Evolutionary conservation across 1,140 invertebrate genomes (phyloP), one percentile per base, ranked within the genome.

Genomic region (Drosophila funebris): DNA sequence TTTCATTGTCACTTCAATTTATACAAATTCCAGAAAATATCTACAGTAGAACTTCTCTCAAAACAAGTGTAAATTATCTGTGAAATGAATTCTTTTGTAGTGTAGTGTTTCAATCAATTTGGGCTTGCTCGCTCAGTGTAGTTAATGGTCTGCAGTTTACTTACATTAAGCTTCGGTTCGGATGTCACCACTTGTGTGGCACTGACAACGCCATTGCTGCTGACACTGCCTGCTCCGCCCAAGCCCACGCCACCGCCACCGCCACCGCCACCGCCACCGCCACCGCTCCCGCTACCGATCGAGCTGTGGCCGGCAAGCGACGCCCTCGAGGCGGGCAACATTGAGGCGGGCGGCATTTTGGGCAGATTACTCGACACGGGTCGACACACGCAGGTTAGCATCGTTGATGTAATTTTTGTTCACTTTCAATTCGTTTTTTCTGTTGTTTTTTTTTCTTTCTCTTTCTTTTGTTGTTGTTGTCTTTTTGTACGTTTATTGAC

Each of bases 341-440:
- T 60, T 2, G 78, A 77, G 36, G 76, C 74, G 41, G 88, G 82
- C 52, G 91, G 85, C 84, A 90, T 89, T 83, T 91, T 91, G 69
- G 90, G 90, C 72, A 92, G 79, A 78, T 91, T 90, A 54, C 91
- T 85, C 54, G 90, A 91, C 16, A 92, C 91, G 62, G 91, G 91
- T 54, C 90, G 91, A 76, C 91, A 92, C 54, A 92, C 91, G 77
- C 91, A 92, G 54, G 91, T 90, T 69, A 92, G 76, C 91, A 92
- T 92, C 72, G 69, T 91, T 57, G 43, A 73, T 43, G 31, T 48
- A 18, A 13, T 41, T 77, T 61, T 69, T 63, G 44, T 24, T 31
- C 27, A 50, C 52, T 64, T 64, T 37, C 24, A n/a, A 6, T 2
- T 43, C 43, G 9, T 20, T 43, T 20, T 44, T 24, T 4, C 24